Evolutionary conservation across 2,113 vertebrate genomes (phyloP), one percentile per base, ranked within the genome.

Genomic region (Oryzias celebensis): DNA sequence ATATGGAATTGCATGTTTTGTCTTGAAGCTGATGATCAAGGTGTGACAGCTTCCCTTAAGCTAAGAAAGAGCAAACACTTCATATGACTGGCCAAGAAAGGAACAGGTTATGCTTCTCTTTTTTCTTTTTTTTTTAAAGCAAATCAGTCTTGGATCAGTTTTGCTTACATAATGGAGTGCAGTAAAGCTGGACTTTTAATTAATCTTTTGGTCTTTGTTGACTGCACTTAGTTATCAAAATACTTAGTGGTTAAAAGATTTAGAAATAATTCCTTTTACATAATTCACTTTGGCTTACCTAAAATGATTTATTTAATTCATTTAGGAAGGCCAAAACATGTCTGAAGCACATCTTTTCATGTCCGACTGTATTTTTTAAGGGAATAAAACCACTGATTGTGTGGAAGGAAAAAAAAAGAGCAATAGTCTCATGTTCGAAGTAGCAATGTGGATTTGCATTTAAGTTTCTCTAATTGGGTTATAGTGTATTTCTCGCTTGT

Each of bases 181-280:
- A 51, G 52, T 67, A 69, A 71, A 70, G 44, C 58, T 23, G 49
- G 31, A 54, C 22, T 77, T 75, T 56, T 69, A 66, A 71, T 52
- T 41, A 76, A 65, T 66, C 45, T 65, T 61, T 80, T 75, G 52
- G 61, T 71, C 54, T 69, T 53, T 28, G 20, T 65, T 83, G 64
- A 75, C 60, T 77, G 62, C 70, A 76, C 55, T 58, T 57, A 63
- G 55, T 36, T 36, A 12, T 36, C 69, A 58, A 58, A 75, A 70
- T 44, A 23, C 46, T 64, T 46, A 57, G 50, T 48, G 54, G 65
- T 62, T 68, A 57, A 57, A 81, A 68, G 26, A 71, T 31, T 52
- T 45, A 77, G 70, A 72, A 85, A 74, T 77, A 65, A 72, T 76
- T 76, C 8, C 64, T 80, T 58, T 81, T 45, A 77, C 58, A 18